A percentile compares a stretch with the other conserved stretches of the same genome.
Evolutionary conservation across 2,888 invertebrate genomes (phyloP).

Genomic region (Tetanocera ferruginea): DNA sequence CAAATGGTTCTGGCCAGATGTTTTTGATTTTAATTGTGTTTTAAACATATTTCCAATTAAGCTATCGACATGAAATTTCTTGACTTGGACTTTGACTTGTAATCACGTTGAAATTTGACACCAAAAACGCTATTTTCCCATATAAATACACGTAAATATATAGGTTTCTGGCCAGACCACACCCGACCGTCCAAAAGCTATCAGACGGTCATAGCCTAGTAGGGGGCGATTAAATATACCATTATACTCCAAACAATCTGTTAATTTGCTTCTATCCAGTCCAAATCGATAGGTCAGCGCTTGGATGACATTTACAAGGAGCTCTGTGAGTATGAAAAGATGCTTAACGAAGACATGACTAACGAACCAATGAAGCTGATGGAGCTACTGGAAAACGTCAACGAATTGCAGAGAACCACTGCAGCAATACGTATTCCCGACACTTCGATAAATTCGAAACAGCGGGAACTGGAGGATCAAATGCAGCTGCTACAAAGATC

Average conservation of each 20-base stretch:
- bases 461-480: slow-evolving; percentile 47
- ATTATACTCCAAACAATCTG: neutral
- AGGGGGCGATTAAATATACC: too few species aligned
- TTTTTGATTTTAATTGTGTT: too few species aligned
- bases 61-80: too few species aligned
- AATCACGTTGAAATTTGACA: too few species aligned
- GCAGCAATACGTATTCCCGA: slow-evolving; percentile 40
- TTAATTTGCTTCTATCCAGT: neutral
- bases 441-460: slow-evolving; percentile 33
- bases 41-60: too few species aligned
- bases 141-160: neutral
- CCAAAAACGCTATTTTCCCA: too few species aligned
- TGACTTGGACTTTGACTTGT: too few species aligned
- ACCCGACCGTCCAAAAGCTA: too few species aligned
- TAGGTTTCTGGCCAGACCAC: too few species aligned
- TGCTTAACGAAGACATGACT: slow-evolving; percentile 34
- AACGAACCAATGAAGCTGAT: slow-evolving; percentile 46
- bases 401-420: slow-evolving; percentile 44
- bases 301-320: slow-evolving; percentile 50
- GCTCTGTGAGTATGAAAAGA: slow-evolving; percentile 49
- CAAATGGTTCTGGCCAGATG: too few species aligned
- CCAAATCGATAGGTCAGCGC: slow-evolving; percentile 32
- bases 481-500: slow-evolving; percentile 49
- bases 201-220: too few species aligned
- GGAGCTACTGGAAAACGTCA: slow-evolving; percentile 48